These are phyloP conservation scores for Zosterops borbonicus DNA, from an alignment of 2,113 vertebrate species.

Conservation along the genomic window DNA sequence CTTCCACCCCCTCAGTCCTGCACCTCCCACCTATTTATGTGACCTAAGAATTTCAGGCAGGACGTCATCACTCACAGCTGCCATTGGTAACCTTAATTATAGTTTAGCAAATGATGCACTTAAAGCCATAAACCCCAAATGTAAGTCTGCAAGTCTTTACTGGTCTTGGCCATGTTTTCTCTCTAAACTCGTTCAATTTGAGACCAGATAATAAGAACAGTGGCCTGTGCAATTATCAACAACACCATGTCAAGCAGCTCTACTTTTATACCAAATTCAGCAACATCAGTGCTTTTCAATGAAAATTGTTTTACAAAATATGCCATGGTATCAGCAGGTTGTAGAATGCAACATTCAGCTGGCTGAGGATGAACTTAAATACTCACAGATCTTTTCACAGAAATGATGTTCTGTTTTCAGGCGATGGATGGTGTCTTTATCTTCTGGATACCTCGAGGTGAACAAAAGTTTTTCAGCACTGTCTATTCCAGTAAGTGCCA, in stretches of 20 bases:
- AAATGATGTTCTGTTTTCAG: slow-evolving; percentile 67
- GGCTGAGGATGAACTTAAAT: neutral
- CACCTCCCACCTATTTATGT: neutral
- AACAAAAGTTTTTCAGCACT: slow-evolving; percentile 74
- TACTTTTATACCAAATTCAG: neutral
- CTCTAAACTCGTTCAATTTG: neutral
- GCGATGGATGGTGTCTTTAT: slow-evolving; percentile 30
- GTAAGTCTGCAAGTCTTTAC: neutral
- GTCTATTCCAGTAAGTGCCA: slow-evolving; percentile 67
- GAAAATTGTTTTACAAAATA: neutral
- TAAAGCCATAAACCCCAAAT: neutral
- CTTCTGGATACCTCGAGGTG: slow-evolving; percentile 66
- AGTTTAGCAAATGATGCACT: neutral
- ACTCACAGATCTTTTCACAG: slow-evolving; percentile 71
- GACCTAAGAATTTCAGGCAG: neutral
- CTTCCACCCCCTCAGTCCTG: neutral
- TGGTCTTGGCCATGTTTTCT: neutral
- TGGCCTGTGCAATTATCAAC: neutral
- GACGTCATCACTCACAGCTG: neutral
- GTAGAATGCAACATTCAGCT: neutral
- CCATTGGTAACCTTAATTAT: neutral
- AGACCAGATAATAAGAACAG: neutral
- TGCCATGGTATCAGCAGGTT: neutral
- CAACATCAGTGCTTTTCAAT: neutral
- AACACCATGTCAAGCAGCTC: neutral